Evolutionary conservation across 2,113 vertebrate species (phyloP).

Genomic region (Ciconia maguari): DNA sequence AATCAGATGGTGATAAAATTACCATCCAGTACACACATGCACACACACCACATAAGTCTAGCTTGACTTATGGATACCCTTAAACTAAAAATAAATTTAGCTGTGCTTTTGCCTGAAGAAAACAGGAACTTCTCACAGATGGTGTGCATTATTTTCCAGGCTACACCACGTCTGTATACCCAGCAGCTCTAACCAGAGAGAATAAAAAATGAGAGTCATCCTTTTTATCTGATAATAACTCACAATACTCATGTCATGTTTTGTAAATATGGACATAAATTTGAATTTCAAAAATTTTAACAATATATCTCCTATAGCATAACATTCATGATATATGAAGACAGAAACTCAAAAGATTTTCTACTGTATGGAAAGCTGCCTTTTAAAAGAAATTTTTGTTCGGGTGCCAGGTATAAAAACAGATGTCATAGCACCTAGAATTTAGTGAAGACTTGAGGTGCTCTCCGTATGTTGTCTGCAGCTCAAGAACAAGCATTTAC

Average conservation of each 20-base stretch:
- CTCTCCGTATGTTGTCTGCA: background rate
- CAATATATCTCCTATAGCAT: background rate
- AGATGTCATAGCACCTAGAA: background rate
- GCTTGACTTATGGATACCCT: background rate
- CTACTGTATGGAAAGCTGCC: background rate
- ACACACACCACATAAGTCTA: background rate
- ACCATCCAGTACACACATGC: background rate
- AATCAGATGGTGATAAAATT: conserved; percentile 53
- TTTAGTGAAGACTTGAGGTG: conserved; percentile 23
- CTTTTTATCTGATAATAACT: conserved; percentile 10
- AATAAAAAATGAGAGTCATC: conserved; percentile 16
- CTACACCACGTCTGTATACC: background rate
- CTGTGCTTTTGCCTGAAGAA: conserved; percentile 28
- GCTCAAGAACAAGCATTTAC: background rate
- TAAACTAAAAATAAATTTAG: conserved; percentile 32
- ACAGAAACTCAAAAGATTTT: background rate
- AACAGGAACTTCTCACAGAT: conserved; percentile 34
- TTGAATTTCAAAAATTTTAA: conserved; percentile 22
- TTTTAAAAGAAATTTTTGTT: conserved; percentile 2
- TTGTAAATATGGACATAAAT: conserved; percentile 52
- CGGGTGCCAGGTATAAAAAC: conserved; percentile 2
- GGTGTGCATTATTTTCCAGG: background rate
- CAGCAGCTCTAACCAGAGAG: background rate
- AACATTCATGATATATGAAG: background rate
- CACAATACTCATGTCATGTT: conserved; percentile 6